These are phyloP conservation scores for Scolopax bukidnonensis DNA, from an alignment of 2,797 vertebrate genomes.

Conservation along the genomic window DNA sequence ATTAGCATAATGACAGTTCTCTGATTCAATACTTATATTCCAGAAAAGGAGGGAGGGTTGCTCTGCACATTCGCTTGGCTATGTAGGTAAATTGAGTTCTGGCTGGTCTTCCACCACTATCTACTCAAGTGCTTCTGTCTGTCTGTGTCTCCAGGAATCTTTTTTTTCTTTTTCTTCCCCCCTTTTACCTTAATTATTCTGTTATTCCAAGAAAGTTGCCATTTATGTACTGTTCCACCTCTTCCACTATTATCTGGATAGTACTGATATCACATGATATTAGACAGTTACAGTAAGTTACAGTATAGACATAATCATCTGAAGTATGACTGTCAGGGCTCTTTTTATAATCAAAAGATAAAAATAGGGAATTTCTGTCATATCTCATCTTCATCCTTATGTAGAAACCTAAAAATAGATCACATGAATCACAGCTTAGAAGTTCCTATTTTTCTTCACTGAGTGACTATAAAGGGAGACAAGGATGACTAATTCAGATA, in stretches of 20 bases:
- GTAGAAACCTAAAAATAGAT: slow-evolving; percentile 40
- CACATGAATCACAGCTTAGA: slow-evolving; percentile 27
- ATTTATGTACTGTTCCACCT: not conserved
- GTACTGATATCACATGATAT: not conserved
- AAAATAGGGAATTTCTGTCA: slow-evolving; percentile 36
- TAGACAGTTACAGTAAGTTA: not conserved
- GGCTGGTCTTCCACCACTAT: slow-evolving; percentile 12
- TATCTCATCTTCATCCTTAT: slow-evolving; percentile 4
- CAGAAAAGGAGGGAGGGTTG: not conserved
- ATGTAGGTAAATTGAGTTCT: not conserved
- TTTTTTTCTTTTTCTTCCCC: no score
- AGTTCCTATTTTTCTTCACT: slow-evolving; percentile 21
- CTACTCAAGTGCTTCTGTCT: not conserved
- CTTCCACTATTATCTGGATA: not conserved
- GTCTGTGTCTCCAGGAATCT: not conserved
- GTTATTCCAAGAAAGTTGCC: not conserved
- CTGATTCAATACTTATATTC: not conserved
- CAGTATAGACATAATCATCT: not conserved
- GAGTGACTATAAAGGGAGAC: slow-evolving; percentile 20
- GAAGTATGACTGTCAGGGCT: not conserved
- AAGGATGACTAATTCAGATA: slow-evolving; percentile 21
- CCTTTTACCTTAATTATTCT: not conserved
- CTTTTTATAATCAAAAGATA: slow-evolving; percentile 1
- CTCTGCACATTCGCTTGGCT: not conserved
- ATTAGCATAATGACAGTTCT: not conserved